Evolutionary conservation across 2,113 vertebrate genomes (phyloP).

Genomic region (Ciconia maguari): DNA sequence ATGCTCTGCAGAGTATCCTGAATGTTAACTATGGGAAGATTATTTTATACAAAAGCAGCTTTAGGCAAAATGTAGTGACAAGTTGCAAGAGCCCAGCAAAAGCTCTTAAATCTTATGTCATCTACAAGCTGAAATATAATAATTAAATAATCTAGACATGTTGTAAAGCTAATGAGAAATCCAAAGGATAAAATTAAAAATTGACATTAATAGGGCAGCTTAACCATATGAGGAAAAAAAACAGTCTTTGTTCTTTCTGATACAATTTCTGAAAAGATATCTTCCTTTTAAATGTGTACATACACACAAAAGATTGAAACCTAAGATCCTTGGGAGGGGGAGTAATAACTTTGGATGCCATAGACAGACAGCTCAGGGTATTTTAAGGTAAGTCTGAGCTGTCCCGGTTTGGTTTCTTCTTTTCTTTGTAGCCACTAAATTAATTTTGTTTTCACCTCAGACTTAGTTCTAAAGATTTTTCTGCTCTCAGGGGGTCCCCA

Average conservation of each 20-base stretch:
- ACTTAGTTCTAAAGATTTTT: not conserved
- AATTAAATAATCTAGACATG: slow-evolving; percentile 59
- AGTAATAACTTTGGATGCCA: not conserved
- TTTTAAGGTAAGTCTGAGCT: not conserved
- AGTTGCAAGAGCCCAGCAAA: slow-evolving; percentile 37
- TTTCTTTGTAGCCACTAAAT: not conserved
- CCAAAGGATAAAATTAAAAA: slow-evolving; percentile 55
- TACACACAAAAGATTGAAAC: not conserved
- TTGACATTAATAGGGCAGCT: slow-evolving; percentile 41
- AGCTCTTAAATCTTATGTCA: slow-evolving; percentile 55
- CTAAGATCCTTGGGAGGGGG: not conserved
- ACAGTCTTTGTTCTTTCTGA: not conserved
- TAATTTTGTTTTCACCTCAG: not conserved
- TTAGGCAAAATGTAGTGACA: slow-evolving; percentile 48
- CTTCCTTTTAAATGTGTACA: not conserved
- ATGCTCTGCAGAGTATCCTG: slow-evolving; percentile 43
- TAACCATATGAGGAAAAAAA: not conserved
- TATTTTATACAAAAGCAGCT: slow-evolving; percentile 64
- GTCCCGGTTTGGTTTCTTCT: not conserved
- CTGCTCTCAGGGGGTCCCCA: not conserved
- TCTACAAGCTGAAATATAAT: slow-evolving; percentile 49
- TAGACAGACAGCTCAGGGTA: not conserved
- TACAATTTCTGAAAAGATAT: not conserved
- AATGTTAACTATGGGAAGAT: slow-evolving; percentile 62
- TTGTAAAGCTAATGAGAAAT: slow-evolving; percentile 56